Base-by-base conservation (phyloP, 2,113 vertebrate genomes). In the Heteronetta atricapilla region DNA sequence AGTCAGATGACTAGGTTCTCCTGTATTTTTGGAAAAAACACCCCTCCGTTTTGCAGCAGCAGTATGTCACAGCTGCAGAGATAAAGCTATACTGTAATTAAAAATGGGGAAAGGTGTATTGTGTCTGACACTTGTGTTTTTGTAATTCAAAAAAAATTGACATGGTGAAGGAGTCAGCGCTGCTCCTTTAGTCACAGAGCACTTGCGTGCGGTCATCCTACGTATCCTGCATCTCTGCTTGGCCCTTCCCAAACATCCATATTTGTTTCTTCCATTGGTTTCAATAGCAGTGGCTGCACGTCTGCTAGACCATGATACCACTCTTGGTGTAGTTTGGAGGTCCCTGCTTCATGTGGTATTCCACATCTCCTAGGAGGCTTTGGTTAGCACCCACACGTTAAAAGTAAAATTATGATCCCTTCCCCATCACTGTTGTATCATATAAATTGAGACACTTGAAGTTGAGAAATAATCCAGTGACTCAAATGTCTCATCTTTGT, bases 1-100 rank as follows among this genome's bases (percentile, higher is more conserved):
- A 82, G 88, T 94, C 94, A 95, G 42, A 56, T 96, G 90, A 93
- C 62, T 40, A 13, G 52, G 48, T 72, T 94, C 94, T 70, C 56
- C 34, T 88, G 31, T 7, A 20, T 84, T 75, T 79, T 77, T 86
- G 33, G 33, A 12, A 64, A 60, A 90, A 94, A 55, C 36, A 50
- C 15, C 7, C 20, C 62, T 92, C 46, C 8, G 1, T 90, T 95
- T 91, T 64, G n/a, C 33, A 70, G 19, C 46, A 69, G 38, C 33
- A 76, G 28, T 46, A 7, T 26, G n/a, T 64, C 70, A 29, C 36
- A 33, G 67, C 42, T 83, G 29, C 10, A 55, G 75, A 88, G 60
- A 34, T 63, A 50, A 66, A 88, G 19, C 23, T 52, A 12, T 1
- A 26, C 22, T 70, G 28, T 55, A 40, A 16, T 52, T 31, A 88